A percentile compares a stretch with the other conserved stretches of the same genome.
These are phyloP conservation scores for Drosophila ananassae DNA, from an alignment of 1,140 invertebrate genomes.

Conservation along the genomic window DNA sequence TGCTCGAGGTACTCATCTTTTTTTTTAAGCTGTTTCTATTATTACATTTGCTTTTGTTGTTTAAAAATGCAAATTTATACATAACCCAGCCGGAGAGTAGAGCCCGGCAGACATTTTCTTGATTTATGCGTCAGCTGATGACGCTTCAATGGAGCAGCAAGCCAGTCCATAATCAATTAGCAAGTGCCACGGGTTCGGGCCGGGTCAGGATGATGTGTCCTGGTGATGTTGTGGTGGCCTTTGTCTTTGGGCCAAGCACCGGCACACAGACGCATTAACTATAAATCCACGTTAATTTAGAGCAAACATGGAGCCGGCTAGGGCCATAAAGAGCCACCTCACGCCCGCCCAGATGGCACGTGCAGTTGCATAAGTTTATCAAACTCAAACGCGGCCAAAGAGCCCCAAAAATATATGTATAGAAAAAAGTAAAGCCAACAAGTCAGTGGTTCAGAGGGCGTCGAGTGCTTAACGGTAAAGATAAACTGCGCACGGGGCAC, in stretches of 20 bases:
- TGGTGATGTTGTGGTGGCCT: constrained; percentile 4
- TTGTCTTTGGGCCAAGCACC: constrained; percentile 7
- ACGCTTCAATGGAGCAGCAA: constrained; percentile 68
- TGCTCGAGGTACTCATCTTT: constrained; percentile 1
- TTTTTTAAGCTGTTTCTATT: constrained; percentile 35
- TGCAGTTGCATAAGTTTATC: constrained; percentile 81
- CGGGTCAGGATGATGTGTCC: constrained; percentile 25
- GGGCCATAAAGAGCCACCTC: constrained; percentile 70
- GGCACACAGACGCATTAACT: constrained; percentile 72
- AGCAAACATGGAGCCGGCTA: constrained; percentile 25
- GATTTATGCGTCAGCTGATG: constrained; percentile 78
- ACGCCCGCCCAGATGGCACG: constrained; percentile 63
- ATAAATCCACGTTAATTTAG: constrained; percentile 82
- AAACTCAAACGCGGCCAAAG: constrained; percentile 46
- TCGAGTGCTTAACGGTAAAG: constrained; percentile 74
- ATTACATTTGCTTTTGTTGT: constrained; percentile 70
- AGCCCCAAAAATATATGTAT: not conserved
- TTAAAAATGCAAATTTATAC: constrained; percentile 80
- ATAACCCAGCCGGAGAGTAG: constrained; percentile 45
- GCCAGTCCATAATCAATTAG: constrained; percentile 73
- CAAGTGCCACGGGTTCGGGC: constrained; percentile 25
- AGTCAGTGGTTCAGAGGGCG: constrained; percentile 34
- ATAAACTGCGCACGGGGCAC: constrained; percentile 75
- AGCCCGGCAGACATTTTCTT: constrained; percentile 58
- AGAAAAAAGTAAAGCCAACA: constrained; percentile 24